Conservation (phyloP, 2,888 invertebrate species). For the Ashinkailepas kermadecensis region DNA sequence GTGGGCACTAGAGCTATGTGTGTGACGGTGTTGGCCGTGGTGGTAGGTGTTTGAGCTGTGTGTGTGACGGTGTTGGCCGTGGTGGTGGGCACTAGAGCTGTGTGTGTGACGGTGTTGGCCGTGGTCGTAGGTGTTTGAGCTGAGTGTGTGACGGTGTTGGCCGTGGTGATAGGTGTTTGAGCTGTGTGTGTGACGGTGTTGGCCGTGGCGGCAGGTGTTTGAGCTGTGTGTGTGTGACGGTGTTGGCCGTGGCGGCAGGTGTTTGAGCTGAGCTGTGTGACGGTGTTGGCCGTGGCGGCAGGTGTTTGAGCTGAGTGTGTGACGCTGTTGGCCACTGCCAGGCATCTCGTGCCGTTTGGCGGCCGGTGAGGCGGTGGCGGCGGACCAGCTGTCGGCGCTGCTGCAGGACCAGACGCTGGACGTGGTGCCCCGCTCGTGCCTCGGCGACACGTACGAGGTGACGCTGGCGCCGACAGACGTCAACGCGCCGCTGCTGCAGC, state of each 20-base stretch:
- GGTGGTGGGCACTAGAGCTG: background rate
- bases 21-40: background rate
- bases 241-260: background rate
- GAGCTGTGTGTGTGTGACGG: background rate
- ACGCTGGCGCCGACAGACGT: background rate
- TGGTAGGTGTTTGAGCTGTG: background rate
- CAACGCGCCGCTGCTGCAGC: background rate
- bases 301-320: background rate
- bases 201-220: background rate
- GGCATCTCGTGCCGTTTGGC: background rate
- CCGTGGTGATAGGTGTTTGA: background rate
- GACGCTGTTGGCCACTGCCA: background rate
- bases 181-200: background rate
- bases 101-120: background rate
- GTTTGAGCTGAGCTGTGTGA: background rate
- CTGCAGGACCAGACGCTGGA: slow-evolving; percentile 7
- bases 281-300: background rate
- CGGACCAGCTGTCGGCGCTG: background rate
- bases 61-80: background rate
- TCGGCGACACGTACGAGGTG: background rate
- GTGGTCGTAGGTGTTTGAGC: background rate
- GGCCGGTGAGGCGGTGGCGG: background rate
- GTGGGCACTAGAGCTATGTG: background rate
- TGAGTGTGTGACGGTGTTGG: background rate
- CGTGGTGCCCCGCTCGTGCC: background rate